phyloP scores from a whole-genome alignment of 1,140 invertebrate species.

The Drosophila quadrilineata region DNA sequence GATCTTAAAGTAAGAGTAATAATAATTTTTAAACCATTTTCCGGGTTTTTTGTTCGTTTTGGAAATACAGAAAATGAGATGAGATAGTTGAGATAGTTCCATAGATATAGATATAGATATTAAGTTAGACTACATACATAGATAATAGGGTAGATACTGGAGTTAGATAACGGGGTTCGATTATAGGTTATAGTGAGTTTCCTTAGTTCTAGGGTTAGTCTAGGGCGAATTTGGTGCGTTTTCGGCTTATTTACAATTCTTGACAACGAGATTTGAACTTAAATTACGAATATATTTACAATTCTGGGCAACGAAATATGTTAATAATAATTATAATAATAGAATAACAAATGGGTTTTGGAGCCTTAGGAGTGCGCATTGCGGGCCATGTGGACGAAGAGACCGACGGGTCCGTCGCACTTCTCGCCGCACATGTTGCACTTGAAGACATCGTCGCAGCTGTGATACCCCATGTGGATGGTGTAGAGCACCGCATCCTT shows the following conservation, averaged over 20 bases:
- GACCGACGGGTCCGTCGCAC: constrained; percentile 90
- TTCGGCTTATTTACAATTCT: constrained; percentile 68
- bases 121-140: constrained; percentile 4
- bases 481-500: constrained; percentile 95
- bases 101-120: constrained; percentile 7
- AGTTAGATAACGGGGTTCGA: constrained; percentile 21
- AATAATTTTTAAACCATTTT: constrained; percentile 73
- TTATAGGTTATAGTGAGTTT: constrained; percentile 23
- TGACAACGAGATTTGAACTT: constrained; percentile 69
- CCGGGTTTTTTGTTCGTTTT: constrained; percentile 57
- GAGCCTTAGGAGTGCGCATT: constrained; percentile 87
- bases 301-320: constrained; percentile 73
- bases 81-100: constrained; percentile 13
- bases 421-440: constrained; percentile 96
- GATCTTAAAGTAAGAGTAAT: constrained; percentile 12
- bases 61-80: background rate
- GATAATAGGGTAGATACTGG: no score
- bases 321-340: constrained; percentile 62
- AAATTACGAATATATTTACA: constrained; percentile 69
- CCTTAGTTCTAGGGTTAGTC: constrained; percentile 61
- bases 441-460: constrained; percentile 93
- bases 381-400: constrained; percentile 95
- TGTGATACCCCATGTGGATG: constrained; percentile 98
- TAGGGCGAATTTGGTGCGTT: constrained; percentile 6
- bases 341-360: constrained; percentile 50